These are phyloP conservation scores for Ctenopoma kingsleyae DNA, from an alignment of 2,797 vertebrate genomes.

Conservation along the genomic window DNA sequence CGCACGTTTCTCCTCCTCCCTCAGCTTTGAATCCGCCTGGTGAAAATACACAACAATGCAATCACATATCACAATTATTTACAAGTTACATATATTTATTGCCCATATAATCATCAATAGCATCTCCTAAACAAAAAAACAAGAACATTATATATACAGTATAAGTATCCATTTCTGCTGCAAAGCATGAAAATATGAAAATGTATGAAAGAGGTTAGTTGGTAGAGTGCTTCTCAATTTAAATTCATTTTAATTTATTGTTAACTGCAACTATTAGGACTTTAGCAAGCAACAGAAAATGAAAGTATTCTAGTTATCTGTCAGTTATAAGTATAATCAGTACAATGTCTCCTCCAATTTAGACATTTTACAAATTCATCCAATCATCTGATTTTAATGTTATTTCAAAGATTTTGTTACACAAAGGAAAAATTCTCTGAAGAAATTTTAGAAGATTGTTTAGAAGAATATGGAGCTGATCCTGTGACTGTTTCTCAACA, in stretches of 20 bases:
- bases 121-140: not conserved
- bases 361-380: no score
- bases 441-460: no score
- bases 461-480: not conserved
- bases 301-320: not conserved
- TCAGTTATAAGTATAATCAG: not conserved
- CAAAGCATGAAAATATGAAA: no score
- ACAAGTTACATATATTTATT: not conserved
- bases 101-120: not conserved
- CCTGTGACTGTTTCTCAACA: not conserved
- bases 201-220: no score
- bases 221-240: no score
- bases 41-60: conserved; percentile 3
- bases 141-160: not conserved
- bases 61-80: not conserved
- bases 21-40: conserved; percentile 97
- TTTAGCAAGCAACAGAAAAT: no score
- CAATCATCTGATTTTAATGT: not conserved
- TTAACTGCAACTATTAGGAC: no score
- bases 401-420: not conserved
- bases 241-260: no score
- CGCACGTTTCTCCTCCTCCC: conserved; percentile 98
- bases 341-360: not conserved
- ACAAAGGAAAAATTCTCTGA: not conserved
- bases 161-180: not conserved